Percentiles rank a stretch among this genome's conserved stretches.
These are phyloP conservation scores for Drosophila hawaiiensis DNA, from an alignment of 2,888 invertebrate genomes.

Conservation along the genomic window DNA sequence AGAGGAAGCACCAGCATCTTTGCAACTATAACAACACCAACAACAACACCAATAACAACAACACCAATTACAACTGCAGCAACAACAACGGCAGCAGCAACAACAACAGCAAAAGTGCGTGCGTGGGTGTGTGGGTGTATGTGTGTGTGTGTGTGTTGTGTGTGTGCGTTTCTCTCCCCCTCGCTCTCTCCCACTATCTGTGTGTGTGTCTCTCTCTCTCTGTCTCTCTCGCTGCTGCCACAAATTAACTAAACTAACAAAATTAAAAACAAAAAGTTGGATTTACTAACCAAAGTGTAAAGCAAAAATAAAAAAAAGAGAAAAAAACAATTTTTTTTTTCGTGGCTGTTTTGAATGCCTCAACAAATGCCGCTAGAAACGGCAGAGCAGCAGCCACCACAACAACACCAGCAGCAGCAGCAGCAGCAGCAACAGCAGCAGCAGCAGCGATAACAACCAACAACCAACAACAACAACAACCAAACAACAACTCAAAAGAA, in stretches of 20 bases:
- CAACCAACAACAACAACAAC: slow-evolving; percentile 10
- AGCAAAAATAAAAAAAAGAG: not conserved
- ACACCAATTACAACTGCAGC: slow-evolving; percentile 9
- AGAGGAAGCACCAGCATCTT: slow-evolving; percentile 3
- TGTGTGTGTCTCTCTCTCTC: not conserved
- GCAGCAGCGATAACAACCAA: slow-evolving; percentile 13
- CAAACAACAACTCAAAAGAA: slow-evolving; percentile 25
- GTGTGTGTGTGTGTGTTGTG: not conserved
- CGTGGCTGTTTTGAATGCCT: slow-evolving; percentile 27
- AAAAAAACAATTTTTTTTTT: slow-evolving; percentile 2
- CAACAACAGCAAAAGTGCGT: slow-evolving; percentile 23
- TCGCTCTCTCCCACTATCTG: not conserved
- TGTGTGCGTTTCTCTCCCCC: not conserved
- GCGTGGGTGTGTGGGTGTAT: slow-evolving; percentile 2
- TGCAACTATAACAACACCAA: not conserved
- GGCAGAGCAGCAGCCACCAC: slow-evolving; percentile 17
- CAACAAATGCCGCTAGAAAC: slow-evolving; percentile 34
- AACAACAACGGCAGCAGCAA: slow-evolving; percentile 1
- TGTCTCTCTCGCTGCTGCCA: slow-evolving; percentile 8
- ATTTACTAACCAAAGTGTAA: slow-evolving; percentile 10
- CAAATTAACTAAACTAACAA: slow-evolving; percentile 32
- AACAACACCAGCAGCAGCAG: slow-evolving; percentile 5
- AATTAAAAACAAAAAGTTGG: slow-evolving; percentile 5
- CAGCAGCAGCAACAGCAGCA: slow-evolving; percentile 24
- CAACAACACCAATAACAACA: slow-evolving; percentile 8